Evolutionary conservation across 1,140 invertebrate species (phyloP).

Genomic region (Thalassaphorura encarpata): DNA sequence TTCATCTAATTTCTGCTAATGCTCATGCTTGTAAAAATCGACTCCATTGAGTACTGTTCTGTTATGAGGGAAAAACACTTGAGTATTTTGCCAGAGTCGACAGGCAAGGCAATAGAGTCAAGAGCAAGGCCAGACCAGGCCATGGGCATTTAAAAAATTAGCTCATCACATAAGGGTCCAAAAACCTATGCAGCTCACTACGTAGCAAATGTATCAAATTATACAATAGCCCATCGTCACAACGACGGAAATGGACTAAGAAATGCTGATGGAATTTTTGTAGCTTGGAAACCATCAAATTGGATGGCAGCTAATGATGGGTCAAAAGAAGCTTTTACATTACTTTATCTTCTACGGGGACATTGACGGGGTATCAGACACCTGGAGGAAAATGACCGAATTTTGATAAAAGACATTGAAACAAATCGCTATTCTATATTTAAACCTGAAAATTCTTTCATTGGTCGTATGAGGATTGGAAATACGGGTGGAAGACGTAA

Average conservation of each 20-base stretch:
- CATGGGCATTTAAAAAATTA: too few relatives aligned
- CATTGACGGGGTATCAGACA: constrained; percentile 53
- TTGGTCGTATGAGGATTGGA: constrained; percentile 63
- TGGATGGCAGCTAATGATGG: constrained; percentile 40
- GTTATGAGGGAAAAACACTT: too few relatives aligned
- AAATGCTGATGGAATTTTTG: constrained; percentile 42
- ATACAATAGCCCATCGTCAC: constrained; percentile 23
- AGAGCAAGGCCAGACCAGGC: too few relatives aligned
- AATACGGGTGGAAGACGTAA: constrained; percentile 25
- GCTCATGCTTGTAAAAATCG: too few relatives aligned
- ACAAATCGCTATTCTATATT: constrained; percentile 56
- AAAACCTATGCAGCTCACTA: constrained; percentile 22
- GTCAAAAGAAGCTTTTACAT: constrained; percentile 27
- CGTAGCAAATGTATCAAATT: constrained; percentile 26
- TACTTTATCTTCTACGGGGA: constrained; percentile 37
- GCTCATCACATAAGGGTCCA: too few relatives aligned
- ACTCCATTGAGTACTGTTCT: too few relatives aligned
- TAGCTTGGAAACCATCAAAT: constrained; percentile 42
- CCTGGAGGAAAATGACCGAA: constrained; percentile 49
- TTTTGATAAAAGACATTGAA: constrained; percentile 56
- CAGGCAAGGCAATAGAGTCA: too few relatives aligned
- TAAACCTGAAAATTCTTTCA: constrained; percentile 63
- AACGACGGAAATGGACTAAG: constrained; percentile 42
- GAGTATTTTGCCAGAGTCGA: too few relatives aligned
- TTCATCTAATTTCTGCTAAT: too few relatives aligned